A percentile compares a stretch with the other conserved stretches of the same genome.
Evolutionary conservation across 2,797 vertebrate genomes (phyloP).

Genomic region (Phaenicophaeus curvirostris): DNA sequence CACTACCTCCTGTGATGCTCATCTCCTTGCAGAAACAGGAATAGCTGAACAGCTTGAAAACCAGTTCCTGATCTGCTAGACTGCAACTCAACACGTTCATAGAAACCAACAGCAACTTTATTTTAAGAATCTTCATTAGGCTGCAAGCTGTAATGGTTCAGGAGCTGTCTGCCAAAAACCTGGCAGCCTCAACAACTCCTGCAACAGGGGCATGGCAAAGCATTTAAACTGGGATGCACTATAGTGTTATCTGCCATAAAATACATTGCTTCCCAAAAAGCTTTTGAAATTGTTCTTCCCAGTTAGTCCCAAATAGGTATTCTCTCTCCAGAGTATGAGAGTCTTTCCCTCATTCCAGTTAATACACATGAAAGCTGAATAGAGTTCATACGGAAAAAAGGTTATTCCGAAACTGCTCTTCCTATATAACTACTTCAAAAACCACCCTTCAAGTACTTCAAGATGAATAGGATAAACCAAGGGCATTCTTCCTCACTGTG

Average conservation of each 20-base stretch:
- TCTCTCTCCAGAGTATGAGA: neutral
- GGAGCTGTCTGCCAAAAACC: neutral
- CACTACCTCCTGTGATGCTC: rapidly evolving
- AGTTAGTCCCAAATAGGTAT: neutral
- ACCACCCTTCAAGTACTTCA: neutral
- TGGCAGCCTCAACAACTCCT: neutral
- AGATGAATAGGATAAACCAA: neutral
- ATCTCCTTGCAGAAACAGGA: neutral
- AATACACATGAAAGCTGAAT: neutral
- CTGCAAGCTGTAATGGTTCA: neutral
- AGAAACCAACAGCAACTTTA: neutral
- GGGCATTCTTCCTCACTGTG: neutral
- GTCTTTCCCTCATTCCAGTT: neutral
- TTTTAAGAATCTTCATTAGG: neutral
- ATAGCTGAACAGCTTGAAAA: neutral
- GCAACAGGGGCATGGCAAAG: neutral
- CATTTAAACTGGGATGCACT: neutral
- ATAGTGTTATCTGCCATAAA: neutral
- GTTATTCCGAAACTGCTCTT: neutral
- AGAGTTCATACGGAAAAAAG: neutral
- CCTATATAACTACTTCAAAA: neutral
- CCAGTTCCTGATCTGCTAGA: neutral
- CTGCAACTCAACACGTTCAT: neutral
- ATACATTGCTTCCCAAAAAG: neutral
- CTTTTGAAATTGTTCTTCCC: neutral